Evolutionary conservation across 2,113 vertebrate genomes (phyloP).

Genomic region (Chauna torquata): DNA sequence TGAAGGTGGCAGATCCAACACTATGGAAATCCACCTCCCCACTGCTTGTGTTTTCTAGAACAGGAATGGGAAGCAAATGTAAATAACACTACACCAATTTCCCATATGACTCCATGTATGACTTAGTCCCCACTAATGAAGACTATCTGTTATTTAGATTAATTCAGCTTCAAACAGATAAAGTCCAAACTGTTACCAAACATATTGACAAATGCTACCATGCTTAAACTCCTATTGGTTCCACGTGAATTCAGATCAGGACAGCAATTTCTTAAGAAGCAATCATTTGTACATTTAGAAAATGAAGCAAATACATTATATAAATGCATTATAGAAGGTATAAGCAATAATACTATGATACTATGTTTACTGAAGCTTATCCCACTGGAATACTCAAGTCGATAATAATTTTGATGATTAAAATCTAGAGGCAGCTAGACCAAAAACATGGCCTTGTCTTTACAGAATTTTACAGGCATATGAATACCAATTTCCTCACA

Average conservation of each 20-base stretch:
- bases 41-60: not conserved
- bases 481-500: not conserved
- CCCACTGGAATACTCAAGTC: not conserved
- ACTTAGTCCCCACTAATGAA: not conserved
- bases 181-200: not conserved
- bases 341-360: not conserved
- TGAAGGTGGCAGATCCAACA: rapidly evolving
- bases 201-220: not conserved
- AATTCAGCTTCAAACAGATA: not conserved
- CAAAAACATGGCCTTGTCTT: not conserved
- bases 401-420: not conserved
- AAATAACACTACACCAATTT: not conserved
- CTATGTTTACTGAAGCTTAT: not conserved
- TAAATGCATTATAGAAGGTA: not conserved
- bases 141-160: not conserved
- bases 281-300: not conserved
- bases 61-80: not conserved
- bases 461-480: not conserved
- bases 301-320: not conserved
- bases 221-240: not conserved
- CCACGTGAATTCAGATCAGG: rapidly evolving
- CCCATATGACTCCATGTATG: rapidly evolving
- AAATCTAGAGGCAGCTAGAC: not conserved
- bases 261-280: not conserved
- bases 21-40: not conserved